Conservation (phyloP, 2,113 vertebrate species). For the Vulpes lagopus region DNA sequence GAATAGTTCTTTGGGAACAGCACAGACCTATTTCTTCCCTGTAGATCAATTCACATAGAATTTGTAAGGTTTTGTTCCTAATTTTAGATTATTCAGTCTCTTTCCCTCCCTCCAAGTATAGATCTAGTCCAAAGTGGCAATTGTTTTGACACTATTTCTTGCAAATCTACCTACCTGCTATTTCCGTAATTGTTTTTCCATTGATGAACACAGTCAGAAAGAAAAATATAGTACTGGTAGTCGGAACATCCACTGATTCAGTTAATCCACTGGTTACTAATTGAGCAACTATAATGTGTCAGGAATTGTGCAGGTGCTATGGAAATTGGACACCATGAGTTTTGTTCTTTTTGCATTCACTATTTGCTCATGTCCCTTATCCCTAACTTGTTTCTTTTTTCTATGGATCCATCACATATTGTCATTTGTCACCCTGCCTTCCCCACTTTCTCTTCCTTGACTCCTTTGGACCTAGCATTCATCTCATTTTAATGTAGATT, state of each 20-base stretch:
- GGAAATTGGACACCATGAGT: not conserved
- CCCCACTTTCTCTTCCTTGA: not conserved
- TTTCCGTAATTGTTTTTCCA: not conserved
- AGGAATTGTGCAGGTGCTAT: not conserved
- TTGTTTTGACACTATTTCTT: not conserved
- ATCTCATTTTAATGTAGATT: not conserved
- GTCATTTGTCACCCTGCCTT: not conserved
- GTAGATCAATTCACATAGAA: not conserved
- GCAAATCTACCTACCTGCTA: not conserved
- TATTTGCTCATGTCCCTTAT: rapidly evolving
- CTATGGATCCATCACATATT: not conserved
- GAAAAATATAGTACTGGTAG: not conserved
- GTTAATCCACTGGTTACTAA: not conserved
- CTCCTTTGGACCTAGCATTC: not conserved
- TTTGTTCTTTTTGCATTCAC: not conserved
- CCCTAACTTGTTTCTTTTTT: not conserved
- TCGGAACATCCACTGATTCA: not conserved
- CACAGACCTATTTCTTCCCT: not conserved
- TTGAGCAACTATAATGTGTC: not conserved
- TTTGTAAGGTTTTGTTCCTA: not conserved
- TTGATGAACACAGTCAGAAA: not conserved
- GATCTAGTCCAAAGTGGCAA: not conserved
- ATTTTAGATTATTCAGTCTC: conserved; percentile 12
- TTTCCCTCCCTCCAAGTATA: not conserved
- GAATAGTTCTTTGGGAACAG: not conserved